Evolutionary conservation across 1,140 invertebrate genomes (phyloP).

Genomic region (Diabrotica virgifera): DNA sequence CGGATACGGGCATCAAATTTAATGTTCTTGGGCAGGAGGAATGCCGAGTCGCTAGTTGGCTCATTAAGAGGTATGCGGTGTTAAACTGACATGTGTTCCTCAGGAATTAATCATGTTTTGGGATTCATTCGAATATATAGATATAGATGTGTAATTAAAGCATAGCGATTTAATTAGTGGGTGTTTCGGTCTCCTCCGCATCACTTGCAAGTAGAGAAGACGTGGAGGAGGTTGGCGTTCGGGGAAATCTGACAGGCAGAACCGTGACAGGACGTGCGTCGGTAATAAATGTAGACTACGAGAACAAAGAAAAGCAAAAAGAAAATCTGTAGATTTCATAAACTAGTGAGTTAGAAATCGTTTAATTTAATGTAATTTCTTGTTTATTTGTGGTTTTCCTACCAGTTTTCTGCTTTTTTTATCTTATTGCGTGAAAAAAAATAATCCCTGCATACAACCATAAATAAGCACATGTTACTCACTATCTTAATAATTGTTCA

Average conservation of each 20-base stretch:
- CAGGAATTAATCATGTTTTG: slow-evolving; percentile 47
- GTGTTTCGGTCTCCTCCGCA: slow-evolving; percentile 42
- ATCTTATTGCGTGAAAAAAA: no score
- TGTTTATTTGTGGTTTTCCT: no score
- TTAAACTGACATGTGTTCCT: slow-evolving; percentile 48
- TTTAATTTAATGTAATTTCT: no score
- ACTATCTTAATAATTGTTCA: no score
- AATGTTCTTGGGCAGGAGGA: slow-evolving; percentile 39
- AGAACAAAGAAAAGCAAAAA: no score
- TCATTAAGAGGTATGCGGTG: slow-evolving; percentile 49
- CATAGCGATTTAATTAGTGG: slow-evolving; percentile 42
- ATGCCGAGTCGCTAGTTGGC: slow-evolving; percentile 38
- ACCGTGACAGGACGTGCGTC: neutral
- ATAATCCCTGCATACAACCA: no score
- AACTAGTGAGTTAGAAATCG: no score
- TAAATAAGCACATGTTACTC: no score
- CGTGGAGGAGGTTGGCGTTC: slow-evolving; percentile 34
- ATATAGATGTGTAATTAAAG: slow-evolving; percentile 41
- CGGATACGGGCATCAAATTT: slow-evolving; percentile 44
- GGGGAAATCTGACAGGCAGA: slow-evolving; percentile 12
- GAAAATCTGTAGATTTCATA: no score
- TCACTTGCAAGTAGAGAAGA: no score
- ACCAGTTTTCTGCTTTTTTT: no score
- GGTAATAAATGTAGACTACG: neutral
- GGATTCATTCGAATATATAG: slow-evolving; percentile 21